phyloP scores from a whole-genome alignment of 2,113 vertebrate genomes.

The Bubalus kerabau region DNA sequence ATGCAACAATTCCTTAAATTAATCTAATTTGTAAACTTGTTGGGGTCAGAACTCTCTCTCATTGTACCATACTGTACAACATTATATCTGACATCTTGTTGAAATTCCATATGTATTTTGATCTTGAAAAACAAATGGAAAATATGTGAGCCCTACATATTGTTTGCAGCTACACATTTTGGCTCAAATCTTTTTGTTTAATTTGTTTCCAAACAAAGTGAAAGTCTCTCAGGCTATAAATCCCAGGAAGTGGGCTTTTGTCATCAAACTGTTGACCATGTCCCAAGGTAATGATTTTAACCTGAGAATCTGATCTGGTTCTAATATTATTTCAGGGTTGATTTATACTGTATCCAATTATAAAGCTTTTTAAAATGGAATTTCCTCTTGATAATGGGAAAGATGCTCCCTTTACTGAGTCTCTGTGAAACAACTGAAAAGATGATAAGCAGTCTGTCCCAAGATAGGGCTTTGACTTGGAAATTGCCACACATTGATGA shows the following conservation, averaged over 20 bases:
- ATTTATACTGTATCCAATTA: constrained; percentile 37
- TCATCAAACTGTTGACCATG: constrained; percentile 30
- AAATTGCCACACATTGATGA: not conserved
- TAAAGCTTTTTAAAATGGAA: not conserved
- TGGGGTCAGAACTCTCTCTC: not conserved
- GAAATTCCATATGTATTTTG: not conserved
- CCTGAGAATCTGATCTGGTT: constrained; percentile 21
- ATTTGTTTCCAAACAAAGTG: constrained; percentile 23
- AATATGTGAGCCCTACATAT: not conserved
- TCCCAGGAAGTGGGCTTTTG: not conserved
- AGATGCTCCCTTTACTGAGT: not conserved
- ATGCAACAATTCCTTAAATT: not conserved
- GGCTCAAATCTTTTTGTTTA: constrained; percentile 21
- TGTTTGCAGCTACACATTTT: not conserved
- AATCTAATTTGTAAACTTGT: not conserved
- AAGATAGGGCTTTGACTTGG: not conserved
- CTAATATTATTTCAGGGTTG: constrained; percentile 28
- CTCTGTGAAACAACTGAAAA: not conserved
- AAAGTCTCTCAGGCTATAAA: constrained; percentile 33
- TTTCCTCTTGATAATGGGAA: constrained; percentile 33
- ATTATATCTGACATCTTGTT: not conserved
- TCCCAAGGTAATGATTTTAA: constrained; percentile 25
- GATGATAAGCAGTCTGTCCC: not conserved
- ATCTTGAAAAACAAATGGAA: not conserved
- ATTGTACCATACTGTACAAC: not conserved